Evolutionary conservation across 2,797 vertebrate species (phyloP).

Genomic region (Mus spretus): DNA sequence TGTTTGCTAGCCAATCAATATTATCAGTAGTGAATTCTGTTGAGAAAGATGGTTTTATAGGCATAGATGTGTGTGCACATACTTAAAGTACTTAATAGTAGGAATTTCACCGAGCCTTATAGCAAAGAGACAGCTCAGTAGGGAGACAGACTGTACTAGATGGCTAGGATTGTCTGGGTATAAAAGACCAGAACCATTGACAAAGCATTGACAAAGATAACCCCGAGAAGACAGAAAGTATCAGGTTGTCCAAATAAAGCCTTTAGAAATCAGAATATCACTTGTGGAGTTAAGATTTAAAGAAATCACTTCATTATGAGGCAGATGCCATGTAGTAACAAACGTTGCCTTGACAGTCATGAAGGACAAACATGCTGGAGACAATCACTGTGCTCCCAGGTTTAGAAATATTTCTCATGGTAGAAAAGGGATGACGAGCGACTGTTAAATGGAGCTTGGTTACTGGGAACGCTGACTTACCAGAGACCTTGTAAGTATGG

Average conservation of each 20-base stretch:
- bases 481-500: neutral
- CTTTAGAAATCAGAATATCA: neutral
- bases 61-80: too few species aligned
- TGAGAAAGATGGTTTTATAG: neutral
- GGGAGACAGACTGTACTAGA: neutral
- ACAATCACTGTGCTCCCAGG: neutral
- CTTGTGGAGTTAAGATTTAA: neutral
- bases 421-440: neutral
- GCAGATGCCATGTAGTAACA: neutral
- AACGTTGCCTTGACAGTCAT: neutral
- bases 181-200: neutral
- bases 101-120: neutral
- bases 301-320: neutral
- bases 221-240: neutral
- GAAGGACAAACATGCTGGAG: accelerated
- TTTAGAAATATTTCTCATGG: neutral
- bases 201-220: neutral
- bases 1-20: neutral
- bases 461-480: neutral
- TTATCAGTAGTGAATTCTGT: neutral
- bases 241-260: neutral
- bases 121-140: neutral
- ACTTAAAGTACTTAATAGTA: neutral
- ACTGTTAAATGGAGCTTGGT: neutral
- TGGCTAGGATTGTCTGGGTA: neutral